These are phyloP conservation scores for Hippopotamus amphibius DNA, from an alignment of 2,113 vertebrate species.

Conservation along the genomic window DNA sequence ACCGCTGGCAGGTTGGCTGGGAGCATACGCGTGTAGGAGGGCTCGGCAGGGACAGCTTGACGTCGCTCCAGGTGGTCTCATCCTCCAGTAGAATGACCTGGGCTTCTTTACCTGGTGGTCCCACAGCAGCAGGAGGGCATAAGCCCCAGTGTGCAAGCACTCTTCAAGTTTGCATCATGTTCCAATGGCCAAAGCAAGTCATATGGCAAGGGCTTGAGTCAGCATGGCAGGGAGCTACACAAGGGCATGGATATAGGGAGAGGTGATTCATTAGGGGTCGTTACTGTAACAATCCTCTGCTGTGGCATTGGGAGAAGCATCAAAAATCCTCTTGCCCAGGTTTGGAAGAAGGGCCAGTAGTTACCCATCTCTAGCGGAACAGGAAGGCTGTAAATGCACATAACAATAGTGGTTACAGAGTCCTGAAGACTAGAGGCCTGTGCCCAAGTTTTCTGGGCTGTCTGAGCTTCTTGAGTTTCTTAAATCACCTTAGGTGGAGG, in stretches of 20 bases:
- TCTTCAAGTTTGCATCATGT: background rate
- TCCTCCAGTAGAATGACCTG: background rate
- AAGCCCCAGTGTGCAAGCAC: background rate
- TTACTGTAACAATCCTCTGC: background rate
- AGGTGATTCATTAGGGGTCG: background rate
- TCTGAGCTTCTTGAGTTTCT: background rate
- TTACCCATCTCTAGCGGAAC: background rate
- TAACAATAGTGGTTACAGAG: background rate
- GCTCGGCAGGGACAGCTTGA: background rate
- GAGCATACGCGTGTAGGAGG: background rate
- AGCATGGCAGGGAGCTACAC: background rate
- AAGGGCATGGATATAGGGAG: background rate
- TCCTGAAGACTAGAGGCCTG: background rate
- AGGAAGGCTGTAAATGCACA: background rate
- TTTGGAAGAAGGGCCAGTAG: background rate
- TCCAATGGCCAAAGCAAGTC: background rate
- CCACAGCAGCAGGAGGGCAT: background rate
- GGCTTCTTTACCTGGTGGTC: background rate
- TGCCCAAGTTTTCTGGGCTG: background rate
- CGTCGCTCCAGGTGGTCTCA: background rate
- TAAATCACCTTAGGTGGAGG: background rate
- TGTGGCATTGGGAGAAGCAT: background rate
- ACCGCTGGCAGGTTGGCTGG: background rate
- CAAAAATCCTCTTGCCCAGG: background rate
- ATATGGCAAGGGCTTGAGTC: background rate